Conservation (phyloP, 2,113 vertebrate species). For the Mobula hypostoma region DNA sequence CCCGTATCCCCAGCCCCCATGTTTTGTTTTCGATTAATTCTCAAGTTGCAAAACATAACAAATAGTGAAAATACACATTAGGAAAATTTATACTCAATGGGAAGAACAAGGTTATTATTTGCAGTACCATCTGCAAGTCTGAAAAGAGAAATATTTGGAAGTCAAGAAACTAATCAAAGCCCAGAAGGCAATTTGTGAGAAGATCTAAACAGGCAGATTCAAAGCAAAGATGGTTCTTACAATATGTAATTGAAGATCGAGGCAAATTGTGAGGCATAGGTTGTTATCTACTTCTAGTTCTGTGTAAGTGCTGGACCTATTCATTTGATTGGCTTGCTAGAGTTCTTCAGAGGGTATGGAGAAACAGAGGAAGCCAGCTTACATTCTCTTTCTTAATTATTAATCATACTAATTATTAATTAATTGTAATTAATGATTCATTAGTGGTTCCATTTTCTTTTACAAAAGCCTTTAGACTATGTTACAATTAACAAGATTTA, state of each 20-base stretch:
- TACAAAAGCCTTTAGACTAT: not conserved
- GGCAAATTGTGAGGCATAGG: not conserved
- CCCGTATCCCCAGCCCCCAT: too few species aligned
- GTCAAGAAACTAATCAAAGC: too few species aligned
- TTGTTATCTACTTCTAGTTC: not conserved
- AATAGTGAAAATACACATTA: too few species aligned
- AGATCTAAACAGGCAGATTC: not conserved
- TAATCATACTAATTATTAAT: too few species aligned
- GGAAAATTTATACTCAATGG: too few species aligned
- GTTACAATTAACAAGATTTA: not conserved
- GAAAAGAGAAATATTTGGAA: too few species aligned
- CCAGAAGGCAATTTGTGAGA: too few species aligned
- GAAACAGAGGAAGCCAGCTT: not conserved
- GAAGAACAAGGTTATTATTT: too few species aligned
- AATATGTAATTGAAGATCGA: not conserved
- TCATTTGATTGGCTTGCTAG: not conserved
- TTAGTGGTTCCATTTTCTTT: not conserved
- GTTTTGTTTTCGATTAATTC: too few species aligned
- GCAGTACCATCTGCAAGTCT: too few species aligned
- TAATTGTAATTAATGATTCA: not conserved
- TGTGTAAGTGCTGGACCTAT: not conserved
- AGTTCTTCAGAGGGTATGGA: not conserved
- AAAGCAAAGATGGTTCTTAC: not conserved
- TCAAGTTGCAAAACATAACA: too few species aligned
- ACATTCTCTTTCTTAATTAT: not conserved